These are phyloP conservation scores for Lytechinus variegatus DNA, from an alignment of 35 echinoderm and acorn worm genomes.

Conservation along the genomic window DNA sequence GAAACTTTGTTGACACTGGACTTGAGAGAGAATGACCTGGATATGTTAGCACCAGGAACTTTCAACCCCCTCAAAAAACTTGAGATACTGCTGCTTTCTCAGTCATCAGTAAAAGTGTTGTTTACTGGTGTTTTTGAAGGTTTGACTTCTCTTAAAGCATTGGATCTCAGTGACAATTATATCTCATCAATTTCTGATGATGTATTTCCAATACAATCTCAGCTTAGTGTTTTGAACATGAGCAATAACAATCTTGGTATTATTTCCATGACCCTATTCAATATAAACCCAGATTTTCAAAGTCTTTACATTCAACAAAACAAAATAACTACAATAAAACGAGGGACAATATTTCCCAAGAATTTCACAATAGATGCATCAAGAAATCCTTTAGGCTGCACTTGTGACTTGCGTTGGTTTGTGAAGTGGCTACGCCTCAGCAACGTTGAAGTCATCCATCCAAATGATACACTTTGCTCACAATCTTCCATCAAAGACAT, in stretches of 20 bases:
- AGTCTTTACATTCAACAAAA: background rate
- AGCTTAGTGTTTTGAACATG: background rate
- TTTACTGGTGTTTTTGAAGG: background rate
- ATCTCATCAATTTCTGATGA: background rate
- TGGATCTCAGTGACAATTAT: constrained; percentile 5
- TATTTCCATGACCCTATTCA: background rate
- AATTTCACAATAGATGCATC: background rate
- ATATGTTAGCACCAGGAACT: background rate
- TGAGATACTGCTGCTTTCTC: background rate
- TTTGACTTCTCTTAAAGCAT: background rate
- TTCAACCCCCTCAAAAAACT: background rate
- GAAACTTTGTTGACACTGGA: background rate
- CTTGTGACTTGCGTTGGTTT: background rate
- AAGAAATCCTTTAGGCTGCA: background rate
- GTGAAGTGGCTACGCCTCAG: background rate
- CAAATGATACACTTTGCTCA: background rate
- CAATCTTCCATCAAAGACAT: background rate
- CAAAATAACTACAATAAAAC: background rate
- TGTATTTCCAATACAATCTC: background rate
- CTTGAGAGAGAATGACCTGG: background rate
- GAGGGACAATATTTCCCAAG: background rate
- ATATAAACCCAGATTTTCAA: background rate
- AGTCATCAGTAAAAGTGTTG: background rate
- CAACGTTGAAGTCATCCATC: background rate
- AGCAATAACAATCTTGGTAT: background rate